phyloP scores from a whole-genome alignment of 2,888 invertebrate species.

The Falcaria lacertinaria region DNA sequence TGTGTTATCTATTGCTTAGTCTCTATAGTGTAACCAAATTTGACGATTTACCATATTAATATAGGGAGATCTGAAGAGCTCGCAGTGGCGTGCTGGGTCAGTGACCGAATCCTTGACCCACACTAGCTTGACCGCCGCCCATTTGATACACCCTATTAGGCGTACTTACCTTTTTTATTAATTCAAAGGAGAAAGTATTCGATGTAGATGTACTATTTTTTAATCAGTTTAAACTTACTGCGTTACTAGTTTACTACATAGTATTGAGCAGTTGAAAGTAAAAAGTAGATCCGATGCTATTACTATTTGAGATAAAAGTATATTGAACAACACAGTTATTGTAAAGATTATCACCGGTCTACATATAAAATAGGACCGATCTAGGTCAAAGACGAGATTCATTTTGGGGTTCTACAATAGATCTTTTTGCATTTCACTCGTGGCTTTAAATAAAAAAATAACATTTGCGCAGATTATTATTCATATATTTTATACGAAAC shows the following conservation, averaged over 20 bases:
- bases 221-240: too few species aligned
- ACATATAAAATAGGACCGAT: not conserved
- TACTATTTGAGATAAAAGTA: too few species aligned
- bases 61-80: slow-evolving; percentile 1
- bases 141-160: slow-evolving; percentile 16
- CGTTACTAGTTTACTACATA: too few species aligned
- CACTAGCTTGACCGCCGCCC: slow-evolving; percentile 18
- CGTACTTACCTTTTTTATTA: not conserved
- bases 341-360: not conserved
- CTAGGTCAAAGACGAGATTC: not conserved
- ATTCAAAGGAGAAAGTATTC: not conserved
- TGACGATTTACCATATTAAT: too few species aligned
- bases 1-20: not conserved
- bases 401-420: not conserved
- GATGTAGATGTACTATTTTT: too few species aligned
- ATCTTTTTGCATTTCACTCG: not conserved
- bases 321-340: not conserved
- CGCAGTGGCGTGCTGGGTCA: slow-evolving; percentile 39
- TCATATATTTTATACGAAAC: too few species aligned
- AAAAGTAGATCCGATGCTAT: too few species aligned
- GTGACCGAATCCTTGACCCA: slow-evolving; percentile 68
- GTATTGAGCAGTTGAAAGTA: too few species aligned
- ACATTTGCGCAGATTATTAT: not conserved
- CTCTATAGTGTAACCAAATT: slow-evolving; percentile 6
- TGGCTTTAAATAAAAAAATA: not conserved